Evolutionary conservation across 2,113 vertebrate genomes (phyloP).

Genomic region (Apeltes quadracus): DNA sequence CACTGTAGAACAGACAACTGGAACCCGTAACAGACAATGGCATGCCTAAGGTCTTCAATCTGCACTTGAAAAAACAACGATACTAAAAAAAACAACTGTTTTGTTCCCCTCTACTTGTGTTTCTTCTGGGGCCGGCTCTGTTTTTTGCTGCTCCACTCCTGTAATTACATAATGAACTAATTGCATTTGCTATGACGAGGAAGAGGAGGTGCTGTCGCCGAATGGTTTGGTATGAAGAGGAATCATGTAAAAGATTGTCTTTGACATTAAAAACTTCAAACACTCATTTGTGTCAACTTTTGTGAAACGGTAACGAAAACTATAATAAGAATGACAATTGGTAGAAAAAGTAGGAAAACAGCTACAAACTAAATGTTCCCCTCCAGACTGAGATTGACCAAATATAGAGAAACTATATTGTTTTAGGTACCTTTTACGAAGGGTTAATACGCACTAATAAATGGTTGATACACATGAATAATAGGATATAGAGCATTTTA

Average conservation of each 20-base stretch:
- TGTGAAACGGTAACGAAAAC: not conserved
- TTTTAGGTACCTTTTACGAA: not conserved
- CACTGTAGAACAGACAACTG: constrained; percentile 76
- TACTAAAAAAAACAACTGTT: constrained; percentile 44
- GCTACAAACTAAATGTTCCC: not conserved
- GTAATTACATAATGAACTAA: constrained; percentile 77
- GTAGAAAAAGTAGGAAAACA: not conserved
- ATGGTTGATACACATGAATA: not conserved
- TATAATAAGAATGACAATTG: not conserved
- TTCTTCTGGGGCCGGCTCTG: constrained; percentile 62
- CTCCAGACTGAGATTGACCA: not conserved
- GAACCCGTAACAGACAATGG: constrained; percentile 77
- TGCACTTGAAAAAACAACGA: constrained; percentile 74
- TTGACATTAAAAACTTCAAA: constrained; percentile 85
- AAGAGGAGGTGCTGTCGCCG: constrained; percentile 61
- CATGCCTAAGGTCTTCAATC: constrained; percentile 82
- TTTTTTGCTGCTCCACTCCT: constrained; percentile 67
- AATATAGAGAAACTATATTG: not conserved
- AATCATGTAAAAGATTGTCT: constrained; percentile 83
- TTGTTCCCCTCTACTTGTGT: constrained; percentile 53
- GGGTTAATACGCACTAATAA: not conserved
- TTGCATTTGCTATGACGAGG: constrained; percentile 79
- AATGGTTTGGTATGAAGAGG: constrained; percentile 80
- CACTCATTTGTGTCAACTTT: constrained; percentile 39
- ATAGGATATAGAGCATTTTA: too few species aligned